Base-by-base conservation (phyloP, 1,140 invertebrate species). In the Apolygus lucorum region DNA sequence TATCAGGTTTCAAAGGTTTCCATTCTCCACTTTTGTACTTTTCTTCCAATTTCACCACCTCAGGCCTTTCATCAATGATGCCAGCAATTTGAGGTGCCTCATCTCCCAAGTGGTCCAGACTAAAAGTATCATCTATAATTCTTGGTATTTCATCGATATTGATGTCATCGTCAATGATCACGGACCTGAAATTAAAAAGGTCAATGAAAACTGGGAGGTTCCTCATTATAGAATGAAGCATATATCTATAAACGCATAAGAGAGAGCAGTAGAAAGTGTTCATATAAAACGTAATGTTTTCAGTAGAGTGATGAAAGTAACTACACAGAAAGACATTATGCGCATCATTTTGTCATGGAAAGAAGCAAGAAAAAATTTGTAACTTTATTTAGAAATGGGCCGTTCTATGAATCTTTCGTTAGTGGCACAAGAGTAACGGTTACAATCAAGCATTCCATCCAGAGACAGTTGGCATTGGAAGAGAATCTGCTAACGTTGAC, bases 81-180 rank as follows among this genome's bases (percentile, higher is more conserved):
- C 89, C 93, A n/a, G 89, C 93, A 73, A 96, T 88, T 77, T 91
- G 89, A 2, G 94, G 94, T 0, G 89, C 91, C 81, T 95, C 91
- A 76, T 96, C 93, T 26, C 86, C 86, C 24, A 85, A 78, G 29
- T 85, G 83, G 28, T 86, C 77, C 4, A 91, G 82, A 69, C 91
- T 87, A 59, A 89, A 79, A 73, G 90, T 86, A 70, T 87, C 84
- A 71, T 87, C 85, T 68, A 86, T 83, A 0, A 86, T 75, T 14
- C 82, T 78, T 25, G 82, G 76, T n/a, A 89, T 79, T 63, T 85
- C 84, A 8, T 82, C 81, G 4, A 90, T 72, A 75, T 90, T 88
- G 28, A 91, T 77, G 76, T 95, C 91, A 80, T 96, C 92, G 79
- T 96, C 94, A 71, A 96, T 90, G 72, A 98, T 92, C 80, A 87